Conservation (phyloP, 92 coral and sea anemone species). For the Epizoanthus ramosus region DNA sequence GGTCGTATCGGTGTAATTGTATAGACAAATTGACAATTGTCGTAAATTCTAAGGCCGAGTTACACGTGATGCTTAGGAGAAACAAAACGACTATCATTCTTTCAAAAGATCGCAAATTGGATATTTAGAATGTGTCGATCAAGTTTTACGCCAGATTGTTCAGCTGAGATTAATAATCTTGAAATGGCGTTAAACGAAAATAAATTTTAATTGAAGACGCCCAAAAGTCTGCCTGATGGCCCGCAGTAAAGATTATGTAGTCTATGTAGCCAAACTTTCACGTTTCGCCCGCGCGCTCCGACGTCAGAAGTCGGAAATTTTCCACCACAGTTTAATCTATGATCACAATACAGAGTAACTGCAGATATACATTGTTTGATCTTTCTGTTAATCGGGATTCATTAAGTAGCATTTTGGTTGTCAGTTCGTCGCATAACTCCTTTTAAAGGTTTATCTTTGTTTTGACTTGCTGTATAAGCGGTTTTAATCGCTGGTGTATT, state of each 20-base stretch:
- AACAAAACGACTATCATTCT: conserved; percentile 31
- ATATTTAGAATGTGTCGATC: conserved; percentile 46
- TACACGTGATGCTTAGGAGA: conserved; percentile 31
- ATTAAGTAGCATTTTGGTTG: neutral
- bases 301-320: neutral
- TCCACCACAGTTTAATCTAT: neutral
- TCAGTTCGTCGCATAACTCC: neutral
- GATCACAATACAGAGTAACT: neutral
- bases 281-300: too few relatives aligned
- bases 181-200: conserved; percentile 47
- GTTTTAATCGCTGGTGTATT: neutral
- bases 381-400: neutral
- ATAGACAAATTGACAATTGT: conserved; percentile 4
- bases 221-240: neutral
- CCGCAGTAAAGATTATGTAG: too few relatives aligned
- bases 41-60: neutral
- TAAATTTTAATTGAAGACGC: conserved; percentile 1
- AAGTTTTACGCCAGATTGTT: conserved; percentile 46
- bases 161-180: conserved; percentile 61
- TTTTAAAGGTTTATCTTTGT: conserved; percentile 5
- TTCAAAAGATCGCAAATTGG: conserved; percentile 34
- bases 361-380: neutral
- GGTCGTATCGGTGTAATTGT: conserved; percentile 16
- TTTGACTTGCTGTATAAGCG: neutral
- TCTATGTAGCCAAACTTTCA: neutral